A percentile compares a stretch with the other conserved stretches of the same genome.
phyloP scores from a whole-genome alignment of 2,797 vertebrate genomes.

The Macroramphosus scolopax region DNA sequence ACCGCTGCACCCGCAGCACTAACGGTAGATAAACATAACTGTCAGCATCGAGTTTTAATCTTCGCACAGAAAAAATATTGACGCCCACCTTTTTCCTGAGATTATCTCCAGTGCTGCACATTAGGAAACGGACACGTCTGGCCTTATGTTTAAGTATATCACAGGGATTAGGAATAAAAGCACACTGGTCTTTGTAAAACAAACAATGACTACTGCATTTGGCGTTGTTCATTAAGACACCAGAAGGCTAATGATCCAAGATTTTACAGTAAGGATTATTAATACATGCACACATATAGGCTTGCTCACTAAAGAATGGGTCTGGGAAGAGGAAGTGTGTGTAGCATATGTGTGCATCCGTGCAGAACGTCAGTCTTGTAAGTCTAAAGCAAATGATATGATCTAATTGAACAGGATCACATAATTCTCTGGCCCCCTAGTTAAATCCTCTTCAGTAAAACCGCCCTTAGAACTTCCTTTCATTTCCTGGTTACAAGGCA shows the following conservation, averaged over 20 bases:
- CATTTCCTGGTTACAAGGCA: constrained; percentile 45
- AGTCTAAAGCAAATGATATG: constrained; percentile 41
- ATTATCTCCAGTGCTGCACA: constrained; percentile 17
- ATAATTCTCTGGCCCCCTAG: constrained; percentile 36
- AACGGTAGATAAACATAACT: constrained; percentile 38
- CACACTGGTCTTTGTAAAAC: constrained; percentile 32
- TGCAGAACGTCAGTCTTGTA: constrained; percentile 1
- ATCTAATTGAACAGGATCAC: constrained; percentile 48
- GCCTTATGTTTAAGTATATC: constrained; percentile 28
- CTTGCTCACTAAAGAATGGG: constrained; percentile 1
- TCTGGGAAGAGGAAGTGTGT: constrained; percentile 11
- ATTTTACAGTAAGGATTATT: constrained; percentile 23
- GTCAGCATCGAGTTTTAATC: constrained; percentile 47
- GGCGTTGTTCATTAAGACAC: constrained; percentile 38
- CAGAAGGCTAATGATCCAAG: constrained; percentile 22
- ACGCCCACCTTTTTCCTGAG: constrained; percentile 30
- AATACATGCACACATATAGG: constrained; percentile 15
- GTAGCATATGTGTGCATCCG: background rate
- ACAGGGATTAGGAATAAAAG: constrained; percentile 19
- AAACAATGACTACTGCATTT: constrained; percentile 45
- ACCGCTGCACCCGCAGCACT: constrained; percentile 27
- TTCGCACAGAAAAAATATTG: constrained; percentile 29
- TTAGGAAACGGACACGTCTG: constrained; percentile 28
- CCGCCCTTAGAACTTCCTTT: constrained; percentile 38
- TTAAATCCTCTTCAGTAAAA: constrained; percentile 41